Evolutionary conservation across 2,113 vertebrate species (phyloP).

Genomic region (Tinamus guttatus): DNA sequence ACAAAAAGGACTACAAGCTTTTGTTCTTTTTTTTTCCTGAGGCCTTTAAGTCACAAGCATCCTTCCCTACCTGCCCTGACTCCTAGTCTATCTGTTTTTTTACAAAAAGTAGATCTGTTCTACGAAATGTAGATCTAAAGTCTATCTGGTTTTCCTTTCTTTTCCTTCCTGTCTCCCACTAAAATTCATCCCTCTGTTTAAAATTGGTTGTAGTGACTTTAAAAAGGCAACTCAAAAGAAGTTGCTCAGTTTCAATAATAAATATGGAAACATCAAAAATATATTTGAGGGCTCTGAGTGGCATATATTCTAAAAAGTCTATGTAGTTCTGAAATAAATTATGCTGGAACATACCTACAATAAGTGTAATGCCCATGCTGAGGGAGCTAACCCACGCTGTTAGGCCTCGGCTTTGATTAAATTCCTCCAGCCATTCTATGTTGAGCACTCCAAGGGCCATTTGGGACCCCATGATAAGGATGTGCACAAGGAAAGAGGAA

Average conservation of each 20-base stretch:
- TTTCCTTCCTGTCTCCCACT: neutral
- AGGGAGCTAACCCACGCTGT: slow-evolving; percentile 86
- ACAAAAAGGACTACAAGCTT: neutral
- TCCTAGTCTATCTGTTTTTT: neutral
- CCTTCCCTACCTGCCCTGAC: neutral
- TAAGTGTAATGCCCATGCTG: slow-evolving; percentile 84
- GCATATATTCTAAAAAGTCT: neutral
- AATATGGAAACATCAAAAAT: neutral
- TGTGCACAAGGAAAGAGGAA: slow-evolving; percentile 83
- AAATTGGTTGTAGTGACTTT: neutral
- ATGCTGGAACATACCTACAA: slow-evolving; percentile 77
- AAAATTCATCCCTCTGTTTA: neutral
- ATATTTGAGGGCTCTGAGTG: neutral
- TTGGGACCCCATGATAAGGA: slow-evolving; percentile 85
- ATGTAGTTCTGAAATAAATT: neutral
- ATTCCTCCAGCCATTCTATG: slow-evolving; percentile 87
- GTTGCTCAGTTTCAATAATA: neutral
- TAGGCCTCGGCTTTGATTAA: slow-evolving; percentile 82
- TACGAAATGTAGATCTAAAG: too few species aligned
- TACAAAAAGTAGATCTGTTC: too few species aligned
- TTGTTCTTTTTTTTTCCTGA: neutral
- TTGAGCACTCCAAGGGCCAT: slow-evolving; percentile 86
- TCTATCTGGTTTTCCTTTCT: too few species aligned
- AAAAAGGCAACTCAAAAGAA: neutral
- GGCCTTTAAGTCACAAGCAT: neutral